Conservation (phyloP, 2,888 invertebrate species). For the Hyalella azteca region DNA sequence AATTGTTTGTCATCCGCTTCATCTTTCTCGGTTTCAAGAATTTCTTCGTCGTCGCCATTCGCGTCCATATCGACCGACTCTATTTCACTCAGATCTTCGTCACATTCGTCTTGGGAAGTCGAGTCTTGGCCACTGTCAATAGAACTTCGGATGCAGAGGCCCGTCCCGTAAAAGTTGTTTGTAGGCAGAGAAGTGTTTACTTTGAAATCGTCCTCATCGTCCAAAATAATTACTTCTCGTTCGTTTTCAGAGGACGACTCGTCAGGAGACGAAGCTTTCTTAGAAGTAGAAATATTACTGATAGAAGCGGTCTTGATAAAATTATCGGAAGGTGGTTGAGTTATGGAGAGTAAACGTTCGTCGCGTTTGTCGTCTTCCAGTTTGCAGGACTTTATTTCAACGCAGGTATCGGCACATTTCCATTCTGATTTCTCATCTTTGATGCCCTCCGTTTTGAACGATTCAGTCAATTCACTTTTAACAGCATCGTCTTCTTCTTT, state of each 20-base stretch:
- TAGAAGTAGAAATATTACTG: too few relatives aligned
- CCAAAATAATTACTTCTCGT: slow-evolving; percentile 1
- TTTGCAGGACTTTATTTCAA: too few relatives aligned
- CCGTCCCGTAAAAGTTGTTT: slow-evolving; percentile 52
- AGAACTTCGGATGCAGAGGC: slow-evolving; percentile 51
- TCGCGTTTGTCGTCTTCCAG: too few relatives aligned
- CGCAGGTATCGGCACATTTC: too few relatives aligned
- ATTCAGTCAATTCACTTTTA: too few relatives aligned
- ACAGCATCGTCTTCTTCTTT: background rate
- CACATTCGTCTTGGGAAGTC: slow-evolving; percentile 37
- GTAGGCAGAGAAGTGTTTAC: background rate
- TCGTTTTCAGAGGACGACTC: background rate
- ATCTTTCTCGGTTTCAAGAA: background rate
- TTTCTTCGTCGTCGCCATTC: background rate
- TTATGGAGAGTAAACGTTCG: too few relatives aligned
- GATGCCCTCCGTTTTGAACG: too few relatives aligned
- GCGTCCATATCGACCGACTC: slow-evolving; percentile 8
- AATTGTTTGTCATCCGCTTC: slow-evolving; percentile 16
- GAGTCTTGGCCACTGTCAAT: background rate
- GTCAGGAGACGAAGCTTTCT: background rate
- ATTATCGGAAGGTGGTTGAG: too few relatives aligned
- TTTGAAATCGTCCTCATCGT: background rate
- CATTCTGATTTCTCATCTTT: too few relatives aligned
- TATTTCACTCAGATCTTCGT: slow-evolving; percentile 38
- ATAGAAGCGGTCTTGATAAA: too few relatives aligned